Percentiles rank a stretch among this genome's conserved stretches.
These are phyloP conservation scores for Saccopteryx leptura DNA, from an alignment of 2,113 vertebrate genomes.

Conservation along the genomic window DNA sequence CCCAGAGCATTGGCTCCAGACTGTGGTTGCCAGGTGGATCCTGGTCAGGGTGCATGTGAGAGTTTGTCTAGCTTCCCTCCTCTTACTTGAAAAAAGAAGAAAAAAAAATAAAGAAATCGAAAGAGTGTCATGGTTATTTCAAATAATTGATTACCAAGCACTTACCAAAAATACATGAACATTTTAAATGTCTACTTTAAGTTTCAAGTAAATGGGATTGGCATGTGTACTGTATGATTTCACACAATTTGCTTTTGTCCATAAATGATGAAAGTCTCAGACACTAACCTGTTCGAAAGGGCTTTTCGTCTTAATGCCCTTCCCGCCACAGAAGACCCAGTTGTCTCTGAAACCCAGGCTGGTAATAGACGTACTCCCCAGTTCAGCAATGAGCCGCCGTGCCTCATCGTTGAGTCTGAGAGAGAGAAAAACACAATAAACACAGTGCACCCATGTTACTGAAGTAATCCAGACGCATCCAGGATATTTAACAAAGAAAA, in stretches of 20 bases:
- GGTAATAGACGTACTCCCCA: constrained; percentile 93
- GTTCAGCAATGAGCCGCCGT: constrained; percentile 92
- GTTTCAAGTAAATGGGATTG: constrained; percentile 9
- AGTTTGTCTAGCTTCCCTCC: too few relatives aligned
- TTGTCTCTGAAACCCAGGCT: constrained; percentile 96
- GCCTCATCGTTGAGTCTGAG: constrained; percentile 95
- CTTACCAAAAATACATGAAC: neutral
- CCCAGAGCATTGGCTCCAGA: too few relatives aligned
- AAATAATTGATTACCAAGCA: constrained; percentile 1
- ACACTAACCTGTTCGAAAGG: constrained; percentile 97
- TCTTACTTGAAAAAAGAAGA: too few relatives aligned
- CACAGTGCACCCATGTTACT: rapidly evolving
- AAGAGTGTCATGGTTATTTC: neutral
- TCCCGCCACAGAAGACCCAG: constrained; percentile 99
- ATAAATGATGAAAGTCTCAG: neutral
- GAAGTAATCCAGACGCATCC: neutral
- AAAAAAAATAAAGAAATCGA: neutral
- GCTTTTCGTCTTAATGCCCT: constrained; percentile 99
- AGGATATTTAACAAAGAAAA: neutral
- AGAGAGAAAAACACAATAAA: neutral
- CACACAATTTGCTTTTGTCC: neutral
- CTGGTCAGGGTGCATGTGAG: too few relatives aligned
- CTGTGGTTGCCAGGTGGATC: too few relatives aligned
- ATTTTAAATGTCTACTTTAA: neutral
- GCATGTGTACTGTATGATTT: neutral